Base-by-base conservation (phyloP, 2,797 vertebrate genomes). In the Sebastes itinus region DNA sequence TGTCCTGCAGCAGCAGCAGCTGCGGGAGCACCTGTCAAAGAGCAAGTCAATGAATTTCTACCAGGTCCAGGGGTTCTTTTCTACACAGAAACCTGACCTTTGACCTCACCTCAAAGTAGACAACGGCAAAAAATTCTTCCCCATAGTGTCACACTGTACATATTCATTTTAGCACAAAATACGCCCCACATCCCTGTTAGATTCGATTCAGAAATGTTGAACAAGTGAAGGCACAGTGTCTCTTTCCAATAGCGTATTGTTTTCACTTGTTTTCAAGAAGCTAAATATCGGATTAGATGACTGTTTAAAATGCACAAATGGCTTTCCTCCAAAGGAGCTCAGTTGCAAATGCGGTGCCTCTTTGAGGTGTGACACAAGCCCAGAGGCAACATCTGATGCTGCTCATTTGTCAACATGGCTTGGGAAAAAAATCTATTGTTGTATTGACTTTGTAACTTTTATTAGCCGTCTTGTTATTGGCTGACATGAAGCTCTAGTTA, bases 71-170 rank as follows among this genome's bases (percentile, higher is more conserved):
- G 12, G 30, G 30, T 56, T 75, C 72, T 75, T 62, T 46, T 80
- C 23, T 3, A n/a, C 42, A 66, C 20, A 62, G 23, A 55, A 70
- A 33, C 9, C 61, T 82, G 67, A 81, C 52, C 59, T 84, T 66
- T 83, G 73, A 72, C 68, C 75, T 65, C 52, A 27, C 25, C 22
- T 86, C 38, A 75, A 78, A 82, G 23, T n/a, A n/a, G 32, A n/a
- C 38, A 70, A 33, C 2, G 16, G 3, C 27, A 62, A 72, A 72
- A 70, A 7, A n/a, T 59, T 75, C 14, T 20, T 54, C 9, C 64
- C 7, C 32, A 5, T 0, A 7, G 12, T n/a, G 8, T 13, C 14
- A 10, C 54, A 27, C 1, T 14, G 42, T 22, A 18, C 28, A 20
- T 66, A 32, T 58, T 59, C 25, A 60, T 74, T 28, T 68, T 10